A percentile compares a stretch with the other conserved stretches of the same genome.
Conservation (phyloP, 2,888 invertebrate genomes). For the Mimas tiliae region DNA sequence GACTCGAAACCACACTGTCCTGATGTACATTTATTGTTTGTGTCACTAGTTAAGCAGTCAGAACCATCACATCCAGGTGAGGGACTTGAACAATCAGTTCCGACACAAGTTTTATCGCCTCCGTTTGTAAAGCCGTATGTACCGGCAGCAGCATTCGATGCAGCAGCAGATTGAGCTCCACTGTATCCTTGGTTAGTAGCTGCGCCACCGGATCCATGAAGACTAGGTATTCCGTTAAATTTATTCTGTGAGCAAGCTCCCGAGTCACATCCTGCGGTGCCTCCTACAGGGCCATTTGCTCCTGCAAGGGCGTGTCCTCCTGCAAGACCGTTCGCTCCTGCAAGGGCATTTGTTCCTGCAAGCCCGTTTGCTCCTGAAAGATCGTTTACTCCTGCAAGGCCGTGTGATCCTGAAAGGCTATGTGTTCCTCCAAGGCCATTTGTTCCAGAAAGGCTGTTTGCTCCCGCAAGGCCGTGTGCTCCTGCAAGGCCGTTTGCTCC, state of each 20-base stretch:
- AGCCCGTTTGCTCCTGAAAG: conserved; percentile 31
- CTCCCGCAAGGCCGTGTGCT: not conserved
- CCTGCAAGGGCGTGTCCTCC: conserved; percentile 35
- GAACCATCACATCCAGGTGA: conserved; percentile 46
- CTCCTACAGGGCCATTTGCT: conserved; percentile 41
- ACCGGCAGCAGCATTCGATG: conserved; percentile 27
- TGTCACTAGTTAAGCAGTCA: conserved; percentile 34
- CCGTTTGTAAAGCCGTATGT: conserved; percentile 9
- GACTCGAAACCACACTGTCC: not conserved
- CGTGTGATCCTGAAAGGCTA: conserved; percentile 36
- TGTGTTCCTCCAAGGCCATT: conserved; percentile 30
- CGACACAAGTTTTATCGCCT: conserved; percentile 34
- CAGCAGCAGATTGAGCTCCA: conserved; percentile 42
- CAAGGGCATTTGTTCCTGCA: conserved; percentile 31
- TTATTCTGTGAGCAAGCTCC: conserved; percentile 42
- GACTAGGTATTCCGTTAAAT: not conserved
- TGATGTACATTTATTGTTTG: not conserved
- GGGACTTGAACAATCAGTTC: conserved; percentile 40
- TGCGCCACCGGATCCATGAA: not conserved
- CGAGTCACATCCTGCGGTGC: conserved; percentile 43
- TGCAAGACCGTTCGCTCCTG: conserved; percentile 40
- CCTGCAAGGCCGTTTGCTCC: conserved; percentile 29
- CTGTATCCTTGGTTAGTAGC: conserved; percentile 34
- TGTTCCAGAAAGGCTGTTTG: conserved; percentile 38
- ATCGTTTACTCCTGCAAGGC: conserved; percentile 37